Base-by-base conservation (phyloP, 2,113 vertebrate species). In the Phasianus colchicus region DNA sequence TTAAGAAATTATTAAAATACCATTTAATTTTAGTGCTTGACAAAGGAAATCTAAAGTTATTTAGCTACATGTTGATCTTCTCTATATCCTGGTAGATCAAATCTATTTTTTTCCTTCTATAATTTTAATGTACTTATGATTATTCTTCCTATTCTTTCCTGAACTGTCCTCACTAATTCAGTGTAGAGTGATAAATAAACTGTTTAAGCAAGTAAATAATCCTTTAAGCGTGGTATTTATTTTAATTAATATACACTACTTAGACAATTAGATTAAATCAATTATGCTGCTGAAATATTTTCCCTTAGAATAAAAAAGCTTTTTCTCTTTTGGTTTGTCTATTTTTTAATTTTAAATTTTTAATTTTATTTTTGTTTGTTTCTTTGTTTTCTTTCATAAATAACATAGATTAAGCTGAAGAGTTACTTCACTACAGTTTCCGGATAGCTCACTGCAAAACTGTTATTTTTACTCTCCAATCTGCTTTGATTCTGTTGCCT, bases 1-100 rank as follows among this genome's bases (percentile, higher is more conserved):
- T 88, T 79, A 64, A 84, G 22, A 85, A 83, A 27, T 63, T 58
- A 19, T 67, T 66, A 30, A 76, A 67, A 83, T 3, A 88, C 42
- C 0, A 0, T 8, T 19, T 82, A 58, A 85, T 75, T 4, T 63
- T 54, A n/a, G 1, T 60, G 10, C 45, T 15, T 63, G 24, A 18
- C 11, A 71, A 55, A 75, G 10, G 11, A 92, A 85, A 67, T 66
- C 11, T 66, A 18, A 58, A 74, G 12, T 11, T 65, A 34, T 29
- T 63, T 40, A 72, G 4, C 18, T 90, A 19, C 36, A 75, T 43
- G 32, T 22, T 34, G 13, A 61, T 78, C 29, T 66, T 82, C 10
- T 43, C 2, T 29, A 38, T 7, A 74, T 14, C 34, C 40, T 73
- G 73, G 58, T 48, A 75, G n/a, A 63, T n/a, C 3, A 81, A 61